Percentiles rank a stretch among this genome's conserved stretches.
These are phyloP conservation scores for Gallinago media DNA, from an alignment of 2,113 vertebrate genomes.

Conservation along the genomic window DNA sequence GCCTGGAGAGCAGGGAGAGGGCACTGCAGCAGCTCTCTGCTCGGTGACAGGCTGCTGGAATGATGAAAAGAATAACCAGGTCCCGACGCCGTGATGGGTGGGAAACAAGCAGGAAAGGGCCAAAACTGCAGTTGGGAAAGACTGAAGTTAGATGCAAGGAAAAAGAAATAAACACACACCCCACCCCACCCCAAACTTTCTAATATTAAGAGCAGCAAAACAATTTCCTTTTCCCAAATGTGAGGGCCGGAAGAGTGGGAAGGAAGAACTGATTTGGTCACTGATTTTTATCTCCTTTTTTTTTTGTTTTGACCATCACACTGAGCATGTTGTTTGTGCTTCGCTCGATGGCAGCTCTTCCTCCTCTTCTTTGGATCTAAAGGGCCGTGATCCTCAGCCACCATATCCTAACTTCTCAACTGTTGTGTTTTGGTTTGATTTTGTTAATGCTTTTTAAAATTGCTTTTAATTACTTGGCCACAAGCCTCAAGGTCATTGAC, in stretches of 20 bases:
- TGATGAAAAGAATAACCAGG: background rate
- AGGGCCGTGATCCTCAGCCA: background rate
- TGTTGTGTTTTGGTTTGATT: background rate
- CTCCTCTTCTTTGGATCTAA: background rate
- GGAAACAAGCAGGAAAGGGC: background rate
- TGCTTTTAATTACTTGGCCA: background rate
- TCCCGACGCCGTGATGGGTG: fast-evolving
- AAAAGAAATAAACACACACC: background rate
- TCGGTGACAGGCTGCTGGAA: background rate
- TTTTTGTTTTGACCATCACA: background rate
- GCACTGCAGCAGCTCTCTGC: fast-evolving
- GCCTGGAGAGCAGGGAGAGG: background rate
- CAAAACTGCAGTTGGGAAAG: background rate
- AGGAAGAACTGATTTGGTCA: background rate
- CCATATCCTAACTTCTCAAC: background rate
- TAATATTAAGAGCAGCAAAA: background rate
- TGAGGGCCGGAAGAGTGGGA: background rate
- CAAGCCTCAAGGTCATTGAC: background rate
- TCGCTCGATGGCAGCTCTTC: background rate
- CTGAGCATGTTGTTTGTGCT: background rate
- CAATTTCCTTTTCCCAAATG: background rate
- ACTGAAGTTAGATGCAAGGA: background rate
- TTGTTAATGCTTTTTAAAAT: background rate
- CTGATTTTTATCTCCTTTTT: background rate
- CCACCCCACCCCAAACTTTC: background rate